Evolutionary conservation across 2,797 vertebrate species (phyloP).

Genomic region (Rhinophrynus dorsalis): DNA sequence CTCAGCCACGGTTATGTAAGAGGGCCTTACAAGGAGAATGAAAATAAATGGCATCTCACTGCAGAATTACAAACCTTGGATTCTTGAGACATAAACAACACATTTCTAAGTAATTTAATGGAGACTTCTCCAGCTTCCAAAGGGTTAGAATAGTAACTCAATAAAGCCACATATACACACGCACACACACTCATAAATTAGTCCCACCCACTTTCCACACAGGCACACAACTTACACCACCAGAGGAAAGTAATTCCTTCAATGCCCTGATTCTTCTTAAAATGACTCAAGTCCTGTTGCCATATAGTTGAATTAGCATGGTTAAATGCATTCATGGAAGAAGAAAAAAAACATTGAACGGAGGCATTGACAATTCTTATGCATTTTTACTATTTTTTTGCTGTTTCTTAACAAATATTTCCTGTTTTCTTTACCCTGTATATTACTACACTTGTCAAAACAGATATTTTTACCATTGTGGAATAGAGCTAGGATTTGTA

Average conservation of each 20-base stretch:
- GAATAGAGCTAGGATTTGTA: too few species aligned
- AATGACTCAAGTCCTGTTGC: not conserved
- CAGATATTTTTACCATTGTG: not conserved
- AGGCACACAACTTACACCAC: not conserved
- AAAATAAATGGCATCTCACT: slow-evolving; percentile 5
- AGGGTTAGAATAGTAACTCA: too few species aligned
- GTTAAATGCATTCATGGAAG: too few species aligned
- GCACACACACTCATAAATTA: not conserved
- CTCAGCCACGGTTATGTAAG: not conserved
- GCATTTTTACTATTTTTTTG: not conserved
- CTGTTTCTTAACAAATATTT: slow-evolving; percentile 3
- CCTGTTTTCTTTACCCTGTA: slow-evolving; percentile 15
- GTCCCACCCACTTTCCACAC: not conserved
- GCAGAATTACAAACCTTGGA: slow-evolving; percentile 14
- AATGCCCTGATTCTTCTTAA: slow-evolving; percentile 13
- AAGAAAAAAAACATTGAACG: too few species aligned
- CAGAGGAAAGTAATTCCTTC: not conserved
- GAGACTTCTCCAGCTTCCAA: too few species aligned
- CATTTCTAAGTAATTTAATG: too few species aligned
- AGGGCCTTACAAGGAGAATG: not conserved
- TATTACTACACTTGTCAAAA: slow-evolving; percentile 25
- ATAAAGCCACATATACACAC: too few species aligned
- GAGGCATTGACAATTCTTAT: slow-evolving; percentile 19
- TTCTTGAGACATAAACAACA: too few species aligned
- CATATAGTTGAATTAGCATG: not conserved